Base-by-base conservation (phyloP, 2,797 vertebrate species). In the Sphenopsis melanotis region DNA sequence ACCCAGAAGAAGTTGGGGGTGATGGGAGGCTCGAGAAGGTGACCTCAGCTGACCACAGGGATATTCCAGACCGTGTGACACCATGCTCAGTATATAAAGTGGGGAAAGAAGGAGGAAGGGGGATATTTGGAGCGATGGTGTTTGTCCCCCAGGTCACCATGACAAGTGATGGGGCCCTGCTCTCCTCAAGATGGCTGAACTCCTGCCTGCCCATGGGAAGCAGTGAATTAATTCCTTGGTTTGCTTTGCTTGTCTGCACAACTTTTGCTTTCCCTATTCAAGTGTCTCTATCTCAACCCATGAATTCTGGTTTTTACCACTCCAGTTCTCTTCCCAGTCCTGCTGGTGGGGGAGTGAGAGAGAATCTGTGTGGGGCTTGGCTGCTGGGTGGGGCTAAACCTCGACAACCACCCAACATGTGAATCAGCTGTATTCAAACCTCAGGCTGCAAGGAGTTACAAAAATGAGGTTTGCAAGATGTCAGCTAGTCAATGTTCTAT, bases 1-100 rank as follows among this genome's bases (percentile, higher is more conserved):
- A 27, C 4, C 7, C 22, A 0, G 0, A 47, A 63, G 21, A 22
- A 36, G 21, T 0, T 41, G 26, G 22, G 41, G 26, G 10, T 30
- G 41, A 18, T 19, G 30, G 21, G 29, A 60, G n/a, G n/a, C 11
- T 16, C 29, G 17, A 34, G 21, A 12, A 47, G 11, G 30, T 41
- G 47, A 77, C 34, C 47, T 22, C 24, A 21, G 1, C 8, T 27
- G 65, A 36, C 32, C 26, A 19, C 36, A 55, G 21, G 21, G 56
- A 15, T 32, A 32, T 34, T 41, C 1, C 30, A 41, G 49, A 26
- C 14, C 26, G 7, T 6, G 4, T 18, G 34, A 22, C 21, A 34
- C 4, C 11, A 7, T 27, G 30, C 10, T 70, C 41, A 36, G 41
- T 7, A 2, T 6, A 6, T 26, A 32, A 46, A 55, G 5, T 1